Percentiles rank a stretch among this genome's conserved stretches.
phyloP scores from a whole-genome alignment of 2,888 invertebrate species.

The Lucinisca nassula region DNA sequence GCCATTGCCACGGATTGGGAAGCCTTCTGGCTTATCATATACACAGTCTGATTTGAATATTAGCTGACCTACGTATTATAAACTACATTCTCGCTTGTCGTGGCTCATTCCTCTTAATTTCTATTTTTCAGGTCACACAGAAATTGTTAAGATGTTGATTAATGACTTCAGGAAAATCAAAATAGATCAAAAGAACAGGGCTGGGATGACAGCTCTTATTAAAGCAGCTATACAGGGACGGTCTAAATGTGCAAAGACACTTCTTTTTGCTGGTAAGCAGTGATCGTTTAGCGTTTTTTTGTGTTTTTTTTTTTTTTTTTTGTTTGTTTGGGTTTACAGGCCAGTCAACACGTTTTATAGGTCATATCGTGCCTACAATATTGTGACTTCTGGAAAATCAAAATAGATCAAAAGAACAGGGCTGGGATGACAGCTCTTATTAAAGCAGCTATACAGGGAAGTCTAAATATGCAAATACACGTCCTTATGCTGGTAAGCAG shows the following conservation, averaged over 20 bases:
- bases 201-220: slow-evolving; percentile 92
- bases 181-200: slow-evolving; percentile 92
- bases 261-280: slow-evolving; percentile 91
- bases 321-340: too few relatives aligned
- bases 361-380: slow-evolving; percentile 92
- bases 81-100: too few relatives aligned
- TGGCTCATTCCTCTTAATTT: too few relatives aligned
- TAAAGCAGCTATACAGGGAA: slow-evolving; percentile 93
- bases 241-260: slow-evolving; percentile 92
- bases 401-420: slow-evolving; percentile 92
- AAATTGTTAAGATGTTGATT: slow-evolving; percentile 91
- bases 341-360: too few relatives aligned
- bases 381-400: slow-evolving; percentile 91
- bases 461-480: slow-evolving; percentile 92
- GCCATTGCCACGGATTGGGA: too few relatives aligned
- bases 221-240: slow-evolving; percentile 93
- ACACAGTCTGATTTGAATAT: too few relatives aligned
- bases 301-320: too few relatives aligned
- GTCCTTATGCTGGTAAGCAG: slow-evolving; percentile 92
- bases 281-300: too few relatives aligned
- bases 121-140: slow-evolving; percentile 91
- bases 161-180: slow-evolving; percentile 91
- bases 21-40: too few relatives aligned
- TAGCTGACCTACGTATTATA: too few relatives aligned
- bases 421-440: slow-evolving; percentile 92